A percentile compares a stretch with the other conserved stretches of the same genome.
Evolutionary conservation across 2,888 invertebrate genomes (phyloP).

Genomic region (Lottia gigantea): DNA sequence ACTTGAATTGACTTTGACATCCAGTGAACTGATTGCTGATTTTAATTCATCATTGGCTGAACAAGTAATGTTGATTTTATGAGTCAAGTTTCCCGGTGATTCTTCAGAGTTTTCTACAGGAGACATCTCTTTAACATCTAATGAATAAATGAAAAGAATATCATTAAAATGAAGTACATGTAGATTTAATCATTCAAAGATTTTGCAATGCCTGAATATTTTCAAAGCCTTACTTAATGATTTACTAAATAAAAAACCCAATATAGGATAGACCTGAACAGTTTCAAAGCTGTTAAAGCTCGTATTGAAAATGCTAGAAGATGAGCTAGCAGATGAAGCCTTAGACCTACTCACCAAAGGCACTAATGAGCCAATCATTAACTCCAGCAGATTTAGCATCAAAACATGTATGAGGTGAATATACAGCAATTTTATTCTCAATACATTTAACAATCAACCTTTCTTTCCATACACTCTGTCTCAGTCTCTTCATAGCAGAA

Average conservation of each 20-base stretch:
- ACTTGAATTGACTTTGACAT: too few species aligned
- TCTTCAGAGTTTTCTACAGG: constrained; percentile 38
- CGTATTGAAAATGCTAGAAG: too few species aligned
- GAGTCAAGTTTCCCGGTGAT: constrained; percentile 25
- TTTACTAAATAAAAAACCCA: too few species aligned
- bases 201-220: too few species aligned
- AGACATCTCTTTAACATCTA: constrained; percentile 36
- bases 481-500: constrained; percentile 82
- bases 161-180: too few species aligned
- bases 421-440: constrained; percentile 86
- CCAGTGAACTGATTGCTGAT: too few species aligned
- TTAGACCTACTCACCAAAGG: constrained; percentile 71
- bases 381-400: constrained; percentile 87
- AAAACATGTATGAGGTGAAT: constrained; percentile 93
- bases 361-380: constrained; percentile 90
- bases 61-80: constrained; percentile 21
- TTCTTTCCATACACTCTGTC: constrained; percentile 78
- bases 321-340: too few species aligned
- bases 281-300: too few species aligned
- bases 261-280: too few species aligned
- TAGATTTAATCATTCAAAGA: too few species aligned
- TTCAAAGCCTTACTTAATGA: too few species aligned
- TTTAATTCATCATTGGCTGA: too few species aligned
- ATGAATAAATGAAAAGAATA: background rate
- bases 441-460: constrained; percentile 83